Percentiles rank a stretch among this genome's conserved stretches.
These are phyloP conservation scores for Cuculus canorus DNA, from an alignment of 2,797 vertebrate genomes.

Conservation along the genomic window DNA sequence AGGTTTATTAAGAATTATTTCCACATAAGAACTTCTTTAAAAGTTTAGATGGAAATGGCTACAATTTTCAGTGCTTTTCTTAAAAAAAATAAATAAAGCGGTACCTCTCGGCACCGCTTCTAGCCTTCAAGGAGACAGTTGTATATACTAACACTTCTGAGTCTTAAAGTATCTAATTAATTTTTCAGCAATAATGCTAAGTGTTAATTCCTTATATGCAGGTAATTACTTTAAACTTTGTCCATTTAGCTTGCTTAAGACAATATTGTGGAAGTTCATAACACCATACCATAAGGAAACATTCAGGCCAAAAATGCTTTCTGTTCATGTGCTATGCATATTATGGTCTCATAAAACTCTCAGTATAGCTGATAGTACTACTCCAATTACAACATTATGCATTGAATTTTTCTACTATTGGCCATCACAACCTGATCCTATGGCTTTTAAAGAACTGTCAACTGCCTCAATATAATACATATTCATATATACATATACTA, in stretches of 20 bases:
- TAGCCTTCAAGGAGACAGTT: background rate
- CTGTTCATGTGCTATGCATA: background rate
- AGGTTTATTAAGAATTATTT: background rate
- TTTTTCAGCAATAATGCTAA: background rate
- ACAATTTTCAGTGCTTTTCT: background rate
- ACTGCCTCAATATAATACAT: background rate
- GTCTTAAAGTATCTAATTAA: background rate
- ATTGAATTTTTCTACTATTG: background rate
- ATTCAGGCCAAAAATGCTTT: background rate
- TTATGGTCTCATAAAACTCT: background rate
- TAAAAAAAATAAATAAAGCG: background rate
- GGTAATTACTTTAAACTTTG: background rate
- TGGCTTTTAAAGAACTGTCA: background rate
- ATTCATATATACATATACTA: background rate
- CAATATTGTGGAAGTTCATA: background rate
- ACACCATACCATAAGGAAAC: background rate
- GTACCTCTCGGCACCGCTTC: background rate
- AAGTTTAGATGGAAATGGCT: background rate
- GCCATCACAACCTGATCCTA: background rate
- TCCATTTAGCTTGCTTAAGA: background rate
- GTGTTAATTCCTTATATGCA: background rate
- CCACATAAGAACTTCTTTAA: background rate
- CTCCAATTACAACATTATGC: background rate
- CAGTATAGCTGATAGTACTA: background rate
- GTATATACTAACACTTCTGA: background rate